phyloP scores from a whole-genome alignment of 2,113 vertebrate genomes.

The Trematocara marginatum region DNA sequence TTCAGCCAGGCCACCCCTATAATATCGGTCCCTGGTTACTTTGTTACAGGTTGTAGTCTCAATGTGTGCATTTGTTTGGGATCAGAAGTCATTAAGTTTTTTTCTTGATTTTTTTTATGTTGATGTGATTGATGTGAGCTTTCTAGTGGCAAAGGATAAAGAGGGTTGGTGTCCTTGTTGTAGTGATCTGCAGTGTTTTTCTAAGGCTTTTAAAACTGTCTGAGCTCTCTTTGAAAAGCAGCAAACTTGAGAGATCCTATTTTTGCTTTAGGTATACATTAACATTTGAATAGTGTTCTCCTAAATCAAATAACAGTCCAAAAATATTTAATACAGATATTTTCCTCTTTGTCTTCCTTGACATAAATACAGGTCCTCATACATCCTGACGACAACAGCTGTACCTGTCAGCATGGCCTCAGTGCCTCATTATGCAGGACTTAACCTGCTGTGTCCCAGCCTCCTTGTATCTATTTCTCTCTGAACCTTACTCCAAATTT shows the following conservation, averaged over 20 bases:
- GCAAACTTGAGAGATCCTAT: neutral
- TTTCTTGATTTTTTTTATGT: neutral
- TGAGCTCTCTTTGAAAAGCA: neutral
- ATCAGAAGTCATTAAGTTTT: neutral
- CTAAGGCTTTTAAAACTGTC: neutral
- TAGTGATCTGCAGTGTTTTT: neutral
- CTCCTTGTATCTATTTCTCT: neutral
- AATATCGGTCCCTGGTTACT: rapidly evolving
- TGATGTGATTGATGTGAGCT: neutral
- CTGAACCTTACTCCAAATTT: neutral
- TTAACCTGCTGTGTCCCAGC: neutral
- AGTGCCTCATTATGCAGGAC: neutral
- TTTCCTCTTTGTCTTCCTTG: rapidly evolving
- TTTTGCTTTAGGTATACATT: neutral
- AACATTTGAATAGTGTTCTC: neutral
- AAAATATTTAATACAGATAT: neutral
- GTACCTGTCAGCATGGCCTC: slow-evolving; percentile 17
- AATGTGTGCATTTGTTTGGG: neutral
- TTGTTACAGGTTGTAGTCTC: neutral
- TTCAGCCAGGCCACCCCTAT: neutral
- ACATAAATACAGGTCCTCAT: neutral
- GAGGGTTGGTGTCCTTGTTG: neutral
- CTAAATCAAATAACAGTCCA: neutral
- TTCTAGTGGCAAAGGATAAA: neutral
- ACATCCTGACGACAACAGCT: slow-evolving; percentile 10